Base-by-base conservation (phyloP, 2,888 invertebrate species). In the Polyploca ridens region DNA sequence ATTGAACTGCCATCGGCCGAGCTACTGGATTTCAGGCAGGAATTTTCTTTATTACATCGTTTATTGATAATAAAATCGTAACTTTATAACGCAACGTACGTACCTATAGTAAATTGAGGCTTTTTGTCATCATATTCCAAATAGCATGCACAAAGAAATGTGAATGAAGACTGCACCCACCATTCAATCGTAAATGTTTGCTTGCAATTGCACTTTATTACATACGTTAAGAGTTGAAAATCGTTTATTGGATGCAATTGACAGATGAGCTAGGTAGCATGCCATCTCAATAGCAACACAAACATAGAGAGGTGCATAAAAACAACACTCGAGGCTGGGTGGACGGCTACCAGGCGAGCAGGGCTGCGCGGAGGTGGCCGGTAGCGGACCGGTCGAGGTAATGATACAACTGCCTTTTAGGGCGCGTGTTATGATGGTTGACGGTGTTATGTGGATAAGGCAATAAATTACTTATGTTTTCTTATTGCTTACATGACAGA, bases 351-450 rank as follows among this genome's bases (percentile, higher is more conserved):
- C 88, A 93, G 93, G 92, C 82, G 79, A 72, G 70, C 89, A 92
- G 87, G 69, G 78, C 75, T 68, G 78, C 76, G 82, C 74, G 84
- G 87, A 85, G 88, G 90, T 88, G 85, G 85, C 72, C 85, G 82
- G 86, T 86, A 85, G 87, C 87, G 76, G 87, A 88, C 90, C 88
- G 90, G 90, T 88, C 87, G 78, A 69, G 74, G 88, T 93, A 93
- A 92, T 93, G 92, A 90, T 89, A 91, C 90, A 84, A 89, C 80
- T 85, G 82, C 93, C 93, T 92, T 94, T 87, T 93, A 93, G 87
- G 91, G 92, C 89, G 75, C 83, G 77, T 86, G 87, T 89, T 92
- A 91, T 90, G 89, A 92, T 86, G 85, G 81, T 79, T 81, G 83
- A 76, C 76, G 72, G 84, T 71, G 72, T 71, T 85, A 82, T 78